Evolutionary conservation across 2,888 invertebrate genomes (phyloP), one percentile per base, ranked within the genome.

Genomic region (Aspidiotus destructor): DNA sequence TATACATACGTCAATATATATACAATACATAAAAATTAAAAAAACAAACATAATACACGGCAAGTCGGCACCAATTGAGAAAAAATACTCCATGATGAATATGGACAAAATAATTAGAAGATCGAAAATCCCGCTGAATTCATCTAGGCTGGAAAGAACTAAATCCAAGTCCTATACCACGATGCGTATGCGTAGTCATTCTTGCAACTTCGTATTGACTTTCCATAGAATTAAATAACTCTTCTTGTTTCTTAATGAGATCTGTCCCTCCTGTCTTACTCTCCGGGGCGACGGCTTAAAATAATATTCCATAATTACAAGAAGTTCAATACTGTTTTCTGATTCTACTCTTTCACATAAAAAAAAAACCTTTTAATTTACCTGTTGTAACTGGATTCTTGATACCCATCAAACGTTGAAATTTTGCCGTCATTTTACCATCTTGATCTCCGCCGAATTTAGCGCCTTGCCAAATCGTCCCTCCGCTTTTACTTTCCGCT

Each of bases 331-430:
- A 28, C 28, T 28, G 5, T 5, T 1, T 28, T 28, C 28, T 28
- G 28, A 28, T 28, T n/a, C n/a, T 28, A 28, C 2, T 28, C 5
- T 3, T 28, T 28, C 28, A 5, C 28, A 1, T 5, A 28, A 28
- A 28, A 28, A 28, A 28, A 28, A 28, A 28, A 28, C 2, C 28
- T 28, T 28, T 28, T 28, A 28, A 28, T 28, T 28, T 28, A 28
- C 28, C 28, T 28, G 28, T 5, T 28, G 28, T 5, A 1, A 5
- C 28, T 80, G 81, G 78, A 54, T 83, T 83, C 77, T 88, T 90
- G 72, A 97, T 94, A 62, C 97, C 97, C 97, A 98, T 97, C 60
- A 98, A 82, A 72, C 97, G 83, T 80, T 94, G 91, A 79, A 98
- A 98, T 80, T 97, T 98, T 70, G 89, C 90, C 0, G 92, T 89